Base-by-base conservation (phyloP, 2,113 vertebrate genomes). In the Neogobius melanostomus region DNA sequence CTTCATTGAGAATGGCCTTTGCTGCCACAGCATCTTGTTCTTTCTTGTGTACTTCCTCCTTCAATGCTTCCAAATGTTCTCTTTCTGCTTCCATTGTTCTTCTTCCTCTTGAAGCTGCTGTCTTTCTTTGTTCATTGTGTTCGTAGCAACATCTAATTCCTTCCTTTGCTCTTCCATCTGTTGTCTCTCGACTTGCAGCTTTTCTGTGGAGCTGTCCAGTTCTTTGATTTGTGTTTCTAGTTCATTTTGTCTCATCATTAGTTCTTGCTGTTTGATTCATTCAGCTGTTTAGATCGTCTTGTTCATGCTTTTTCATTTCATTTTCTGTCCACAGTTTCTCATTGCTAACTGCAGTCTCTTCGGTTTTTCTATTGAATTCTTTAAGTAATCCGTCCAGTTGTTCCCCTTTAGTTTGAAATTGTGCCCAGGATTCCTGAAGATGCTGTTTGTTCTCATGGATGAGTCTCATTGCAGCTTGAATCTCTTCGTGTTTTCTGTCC, bases 31-130 rank as follows among this genome's bases (percentile, higher is more conserved):
- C 28, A 36, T 36, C 28, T 36, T 5, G 3, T 36, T 36, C 28
- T 36, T 36, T 36, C 28, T 36, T 36, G 0, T 36, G 67, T 2
- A 77, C 8, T 28, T 68, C 10, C 1, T 61, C 59, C 59, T 12
- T 80, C 7, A 66, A 11, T 2, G 7, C 12, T 14, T 73, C n/a
- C 5, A 82, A 8, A 0, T 74, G 9, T 51, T 74, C 69, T 51
- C 49, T 51, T 3, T 51, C 49, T 14, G 11, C 1, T 51, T 51
- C 9, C 15, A 51, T 1, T 15, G 5, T 51, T 51, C 2, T 11
- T 51, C 49, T 51, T 14, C 15, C 15, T 51, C 49, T 51, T 14
- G 49, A 51, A 51, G 11, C 49, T 51, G 49, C 11, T 51, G 49
- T 51, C 15, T 51, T 6, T 51, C 49, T 51, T 51, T 14, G 15